phyloP scores from a whole-genome alignment of 2,113 vertebrate genomes.

The Lagenorhynchus albirostris region DNA sequence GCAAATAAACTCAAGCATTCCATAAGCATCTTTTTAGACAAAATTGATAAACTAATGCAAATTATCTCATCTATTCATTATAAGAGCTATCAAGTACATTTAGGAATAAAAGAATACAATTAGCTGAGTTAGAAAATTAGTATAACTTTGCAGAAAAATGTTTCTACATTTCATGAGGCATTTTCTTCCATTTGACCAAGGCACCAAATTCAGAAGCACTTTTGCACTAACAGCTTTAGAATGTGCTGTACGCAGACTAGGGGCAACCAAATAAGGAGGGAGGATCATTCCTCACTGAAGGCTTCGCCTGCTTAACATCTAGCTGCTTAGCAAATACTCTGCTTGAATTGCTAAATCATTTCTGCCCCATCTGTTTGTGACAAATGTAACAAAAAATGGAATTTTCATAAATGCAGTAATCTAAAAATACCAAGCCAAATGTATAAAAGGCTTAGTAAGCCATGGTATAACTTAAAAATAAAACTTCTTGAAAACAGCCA shows the following conservation, averaged over 20 bases:
- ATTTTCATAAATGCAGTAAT: background rate
- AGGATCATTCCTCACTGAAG: background rate
- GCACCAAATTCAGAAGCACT: background rate
- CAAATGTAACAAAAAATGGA: background rate
- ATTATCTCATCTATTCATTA: background rate
- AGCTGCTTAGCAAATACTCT: background rate
- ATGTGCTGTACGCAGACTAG: rapidly evolving
- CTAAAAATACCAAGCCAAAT: background rate
- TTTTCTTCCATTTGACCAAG: too few species aligned
- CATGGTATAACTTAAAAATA: background rate
- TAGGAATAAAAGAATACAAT: background rate
- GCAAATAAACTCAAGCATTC: background rate
- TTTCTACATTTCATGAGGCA: background rate
- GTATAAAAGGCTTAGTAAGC: background rate
- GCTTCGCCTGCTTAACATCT: background rate
- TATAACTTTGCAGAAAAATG: too few species aligned
- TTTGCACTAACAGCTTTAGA: background rate
- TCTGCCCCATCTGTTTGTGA: background rate
- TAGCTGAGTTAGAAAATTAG: too few species aligned
- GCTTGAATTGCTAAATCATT: background rate
- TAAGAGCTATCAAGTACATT: too few species aligned
- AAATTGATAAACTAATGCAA: too few species aligned
- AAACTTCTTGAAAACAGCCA: background rate
- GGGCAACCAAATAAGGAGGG: background rate
- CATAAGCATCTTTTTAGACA: background rate